These are phyloP conservation scores for Gobio occitaniae DNA, from an alignment of 2,797 vertebrate species.

Conservation along the genomic window DNA sequence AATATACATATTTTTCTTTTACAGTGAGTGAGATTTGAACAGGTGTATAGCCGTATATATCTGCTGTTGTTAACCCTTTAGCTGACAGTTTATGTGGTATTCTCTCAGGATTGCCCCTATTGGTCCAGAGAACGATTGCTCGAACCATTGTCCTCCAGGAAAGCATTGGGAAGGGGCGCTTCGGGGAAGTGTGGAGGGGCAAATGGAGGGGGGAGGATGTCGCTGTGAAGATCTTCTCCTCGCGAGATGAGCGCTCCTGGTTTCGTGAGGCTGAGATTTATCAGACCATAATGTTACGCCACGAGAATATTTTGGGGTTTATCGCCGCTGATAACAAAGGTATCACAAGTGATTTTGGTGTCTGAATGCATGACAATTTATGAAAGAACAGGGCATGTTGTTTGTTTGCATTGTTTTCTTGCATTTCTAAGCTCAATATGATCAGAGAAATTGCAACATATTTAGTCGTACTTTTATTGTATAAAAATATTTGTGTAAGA, in stretches of 20 bases:
- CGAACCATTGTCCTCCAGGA: constrained; percentile 96
- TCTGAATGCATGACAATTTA: not conserved
- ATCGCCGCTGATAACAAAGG: constrained; percentile 99
- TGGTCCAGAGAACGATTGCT: constrained; percentile 96
- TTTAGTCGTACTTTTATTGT: not conserved
- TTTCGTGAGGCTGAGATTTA: constrained; percentile 98
- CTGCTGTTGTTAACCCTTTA: not conserved
- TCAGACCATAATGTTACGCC: constrained; percentile 95
- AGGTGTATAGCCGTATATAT: not conserved
- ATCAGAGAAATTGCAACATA: not conserved
- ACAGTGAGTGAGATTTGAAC: not conserved
- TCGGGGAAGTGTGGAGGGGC: constrained; percentile 95
- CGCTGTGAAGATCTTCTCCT: constrained; percentile 98
- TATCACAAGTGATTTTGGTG: constrained; percentile 19
- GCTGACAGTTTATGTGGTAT: constrained; percentile 2
- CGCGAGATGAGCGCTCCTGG: constrained; percentile 95
- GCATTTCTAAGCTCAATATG: not conserved
- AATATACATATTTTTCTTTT: not conserved
- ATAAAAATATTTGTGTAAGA: not conserved
- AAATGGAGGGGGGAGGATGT: constrained; percentile 96
- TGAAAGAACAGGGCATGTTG: not conserved
- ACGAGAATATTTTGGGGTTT: constrained; percentile 97
- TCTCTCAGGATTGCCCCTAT: constrained; percentile 87
- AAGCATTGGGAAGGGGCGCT: constrained; percentile 92
- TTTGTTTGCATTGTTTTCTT: not conserved